Conservation (phyloP, 2,888 invertebrate species). For the Idaea biselata region DNA sequence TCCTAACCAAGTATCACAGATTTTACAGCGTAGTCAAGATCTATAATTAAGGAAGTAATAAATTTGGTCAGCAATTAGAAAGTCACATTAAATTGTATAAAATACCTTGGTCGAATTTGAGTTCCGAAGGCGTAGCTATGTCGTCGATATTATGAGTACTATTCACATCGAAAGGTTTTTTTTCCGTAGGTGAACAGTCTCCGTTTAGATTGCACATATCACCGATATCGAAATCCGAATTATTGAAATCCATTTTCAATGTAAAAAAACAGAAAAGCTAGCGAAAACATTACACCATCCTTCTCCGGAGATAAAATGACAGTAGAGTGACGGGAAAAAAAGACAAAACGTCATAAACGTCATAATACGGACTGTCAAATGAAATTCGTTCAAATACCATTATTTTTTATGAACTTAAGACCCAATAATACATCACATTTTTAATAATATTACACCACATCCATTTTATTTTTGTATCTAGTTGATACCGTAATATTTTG, state of each 20-base stretch:
- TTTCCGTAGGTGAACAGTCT: conserved; percentile 52
- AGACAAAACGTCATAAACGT: neutral
- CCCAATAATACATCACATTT: no score
- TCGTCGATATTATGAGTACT: conserved; percentile 75
- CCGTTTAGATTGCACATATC: conserved; percentile 63
- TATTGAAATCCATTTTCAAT: conserved; percentile 59
- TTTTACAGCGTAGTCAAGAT: conserved; percentile 8
- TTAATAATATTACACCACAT: no score
- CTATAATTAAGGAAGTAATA: conserved; percentile 18
- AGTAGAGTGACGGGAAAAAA: conserved; percentile 13
- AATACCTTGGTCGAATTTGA: conserved; percentile 86
- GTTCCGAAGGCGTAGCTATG: conserved; percentile 81
- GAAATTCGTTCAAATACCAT: neutral
- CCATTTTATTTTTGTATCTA: no score
- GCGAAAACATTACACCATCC: conserved; percentile 72
- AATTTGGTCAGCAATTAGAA: conserved; percentile 38
- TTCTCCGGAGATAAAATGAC: conserved; percentile 47
- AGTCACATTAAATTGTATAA: conserved; percentile 52
- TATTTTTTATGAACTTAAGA: neutral
- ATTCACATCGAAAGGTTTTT: conserved; percentile 55
- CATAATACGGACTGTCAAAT: neutral
- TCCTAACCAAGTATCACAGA: conserved; percentile 11
- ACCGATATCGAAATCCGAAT: conserved; percentile 49
- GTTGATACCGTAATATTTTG: no score
- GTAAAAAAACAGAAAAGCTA: conserved; percentile 53